Base-by-base conservation (phyloP, 2,888 invertebrate genomes). In the Tridacna gigas region DNA sequence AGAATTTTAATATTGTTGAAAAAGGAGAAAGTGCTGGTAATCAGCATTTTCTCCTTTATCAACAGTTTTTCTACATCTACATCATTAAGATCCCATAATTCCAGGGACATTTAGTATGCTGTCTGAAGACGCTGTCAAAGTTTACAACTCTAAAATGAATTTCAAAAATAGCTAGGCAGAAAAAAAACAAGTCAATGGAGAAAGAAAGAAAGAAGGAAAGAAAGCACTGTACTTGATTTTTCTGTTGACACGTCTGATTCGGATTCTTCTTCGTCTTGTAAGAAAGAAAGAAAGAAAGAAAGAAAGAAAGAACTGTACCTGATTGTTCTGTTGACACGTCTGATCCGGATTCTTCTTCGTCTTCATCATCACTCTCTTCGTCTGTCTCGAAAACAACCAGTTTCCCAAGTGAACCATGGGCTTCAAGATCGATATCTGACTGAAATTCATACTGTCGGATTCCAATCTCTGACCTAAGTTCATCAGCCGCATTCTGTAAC, bases 311-410 rank as follows among this genome's bases (percentile, higher is more conserved):
- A 22, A n/a, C 13, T 65, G 1, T 22, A 65, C 13, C 25, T 65
- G 65, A 20, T 2, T 65, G 65, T n/a, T 25, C n/a, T 22, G n/a
- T 65, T 65, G 22, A 22, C 65, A 65, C n/a, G 25, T 22, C 37
- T 37, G 37, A 4, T 25, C 25, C 25, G 65, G 22, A 65, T n/a
- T n/a, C 13, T 13, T 65, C 22, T 65, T 69, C 69, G 20, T 28
- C 26, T 18, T 47, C 69, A 69, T 18, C 47, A 2, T 51, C 51
- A 7, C 37, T 45, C 18, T 67, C 67, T 15, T 37, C 67, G 45
- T 51, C 71, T 5, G n/a, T n/a, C 51, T 71, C 71, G n/a, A 71
- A 71, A 22, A 71, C 48, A 51, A 51, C 71, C 0, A 71, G 71
- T 13, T 71, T 71, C 25, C 71, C 71, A 48, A 71, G 22, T 22